phyloP scores from a whole-genome alignment of 2,888 invertebrate species.

The Odontocerum albicorne region DNA sequence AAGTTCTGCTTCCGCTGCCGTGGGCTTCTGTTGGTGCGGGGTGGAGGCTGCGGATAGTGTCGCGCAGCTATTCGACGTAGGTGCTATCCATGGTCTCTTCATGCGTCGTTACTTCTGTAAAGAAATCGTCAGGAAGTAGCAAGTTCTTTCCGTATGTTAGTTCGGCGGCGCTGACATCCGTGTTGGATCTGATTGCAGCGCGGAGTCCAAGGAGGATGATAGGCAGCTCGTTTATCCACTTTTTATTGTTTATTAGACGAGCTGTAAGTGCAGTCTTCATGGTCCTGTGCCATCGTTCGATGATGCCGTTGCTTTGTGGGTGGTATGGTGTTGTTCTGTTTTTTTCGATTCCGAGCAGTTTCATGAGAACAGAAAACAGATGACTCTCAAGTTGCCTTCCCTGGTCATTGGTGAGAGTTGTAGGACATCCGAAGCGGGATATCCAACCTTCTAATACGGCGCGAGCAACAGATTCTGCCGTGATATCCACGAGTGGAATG shows the following conservation, averaged over 20 bases:
- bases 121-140: constrained; percentile 39
- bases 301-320: constrained; percentile 33
- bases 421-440: constrained; percentile 36
- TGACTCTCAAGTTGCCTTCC: constrained; percentile 34
- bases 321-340: constrained; percentile 36
- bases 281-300: constrained; percentile 37
- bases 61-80: no score
- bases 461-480: constrained; percentile 43
- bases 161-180: constrained; percentile 38
- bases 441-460: constrained; percentile 42
- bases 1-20: not conserved
- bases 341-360: constrained; percentile 31
- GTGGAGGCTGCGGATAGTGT: not conserved
- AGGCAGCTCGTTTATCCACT: constrained; percentile 38
- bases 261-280: constrained; percentile 37
- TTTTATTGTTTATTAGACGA: not conserved
- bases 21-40: constrained; percentile 1
- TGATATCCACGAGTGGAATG: constrained; percentile 42
- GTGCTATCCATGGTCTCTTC: no score
- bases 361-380: constrained; percentile 31
- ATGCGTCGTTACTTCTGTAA: constrained; percentile 3
- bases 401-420: constrained; percentile 35
- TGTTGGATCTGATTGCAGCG: constrained; percentile 34
- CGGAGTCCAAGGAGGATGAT: constrained; percentile 40
- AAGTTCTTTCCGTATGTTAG: constrained; percentile 37